These are phyloP conservation scores for Gastrophysa polygoni DNA, from an alignment of 2,888 invertebrate genomes.

Conservation along the genomic window DNA sequence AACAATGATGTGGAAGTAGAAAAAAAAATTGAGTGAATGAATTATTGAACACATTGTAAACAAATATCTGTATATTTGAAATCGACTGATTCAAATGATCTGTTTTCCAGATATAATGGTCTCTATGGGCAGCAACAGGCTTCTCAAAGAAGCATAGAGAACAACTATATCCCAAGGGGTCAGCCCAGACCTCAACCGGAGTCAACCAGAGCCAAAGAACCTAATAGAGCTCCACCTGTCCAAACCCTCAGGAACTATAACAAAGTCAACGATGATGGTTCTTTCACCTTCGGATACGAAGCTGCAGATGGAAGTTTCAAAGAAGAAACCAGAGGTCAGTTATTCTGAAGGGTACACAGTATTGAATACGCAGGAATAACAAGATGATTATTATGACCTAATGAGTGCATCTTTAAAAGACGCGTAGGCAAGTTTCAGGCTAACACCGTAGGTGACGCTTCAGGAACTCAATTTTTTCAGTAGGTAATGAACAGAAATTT, in stretches of 20 bases:
- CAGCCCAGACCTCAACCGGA: constrained; percentile 44
- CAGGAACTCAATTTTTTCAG: too few relatives aligned
- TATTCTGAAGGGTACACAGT: not conserved
- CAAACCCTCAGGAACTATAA: constrained; percentile 85
- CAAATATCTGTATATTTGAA: too few relatives aligned
- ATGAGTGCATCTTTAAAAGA: too few relatives aligned
- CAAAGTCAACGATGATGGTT: constrained; percentile 82
- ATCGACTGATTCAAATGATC: not conserved
- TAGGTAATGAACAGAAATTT: too few relatives aligned
- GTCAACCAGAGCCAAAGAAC: constrained; percentile 62
- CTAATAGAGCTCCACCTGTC: constrained; percentile 73
- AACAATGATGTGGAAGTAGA: too few relatives aligned
- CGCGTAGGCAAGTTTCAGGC: too few relatives aligned
- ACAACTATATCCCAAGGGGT: constrained; percentile 53
- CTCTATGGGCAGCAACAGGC: constrained; percentile 58
- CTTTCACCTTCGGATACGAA: constrained; percentile 84
- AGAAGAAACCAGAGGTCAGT: constrained; percentile 78
- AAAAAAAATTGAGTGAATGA: too few relatives aligned
- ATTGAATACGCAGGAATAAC: too few relatives aligned
- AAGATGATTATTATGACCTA: too few relatives aligned
- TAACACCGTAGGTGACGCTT: too few relatives aligned
- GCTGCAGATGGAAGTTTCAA: constrained; percentile 86
- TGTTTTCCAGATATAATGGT: constrained; percentile 53
- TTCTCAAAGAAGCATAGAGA: constrained; percentile 47
- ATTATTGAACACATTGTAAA: too few relatives aligned